Percentiles rank a stretch among this genome's conserved stretches.
These are phyloP conservation scores for Turdus rufiventris DNA, from an alignment of 2,113 vertebrate genomes.

Conservation along the genomic window DNA sequence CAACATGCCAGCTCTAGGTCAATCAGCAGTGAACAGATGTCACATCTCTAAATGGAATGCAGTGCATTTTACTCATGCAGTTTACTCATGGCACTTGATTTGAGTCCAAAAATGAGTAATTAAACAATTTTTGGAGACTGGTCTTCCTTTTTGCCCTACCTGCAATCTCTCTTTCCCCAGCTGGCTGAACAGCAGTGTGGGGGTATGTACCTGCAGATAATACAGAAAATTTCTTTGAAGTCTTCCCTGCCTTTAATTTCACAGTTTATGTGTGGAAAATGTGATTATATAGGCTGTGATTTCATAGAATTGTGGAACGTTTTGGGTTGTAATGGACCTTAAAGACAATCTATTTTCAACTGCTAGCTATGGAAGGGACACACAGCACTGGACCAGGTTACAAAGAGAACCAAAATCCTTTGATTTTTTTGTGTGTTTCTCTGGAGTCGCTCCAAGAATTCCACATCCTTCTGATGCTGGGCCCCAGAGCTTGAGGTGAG, in stretches of 20 bases:
- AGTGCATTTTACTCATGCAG: not conserved
- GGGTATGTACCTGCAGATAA: not conserved
- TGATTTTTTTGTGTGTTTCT: not conserved
- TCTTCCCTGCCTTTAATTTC: conserved; percentile 4
- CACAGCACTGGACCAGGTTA: not conserved
- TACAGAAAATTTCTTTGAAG: not conserved
- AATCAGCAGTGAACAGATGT: not conserved
- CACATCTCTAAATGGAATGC: not conserved
- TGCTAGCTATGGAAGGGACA: not conserved
- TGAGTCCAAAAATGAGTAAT: not conserved
- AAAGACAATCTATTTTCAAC: not conserved
- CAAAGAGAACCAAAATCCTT: not conserved
- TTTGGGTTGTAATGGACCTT: not conserved
- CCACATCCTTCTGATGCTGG: not conserved
- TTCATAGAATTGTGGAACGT: not conserved
- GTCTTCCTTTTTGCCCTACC: not conserved
- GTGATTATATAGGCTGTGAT: not conserved
- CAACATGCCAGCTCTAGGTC: not conserved
- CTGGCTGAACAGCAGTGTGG: not conserved
- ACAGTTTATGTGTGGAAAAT: not conserved
- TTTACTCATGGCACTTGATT: not conserved
- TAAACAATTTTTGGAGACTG: not conserved
- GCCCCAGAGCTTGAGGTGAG: not conserved
- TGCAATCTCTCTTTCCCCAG: not conserved
- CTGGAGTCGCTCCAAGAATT: not conserved